A percentile compares a stretch with the other conserved stretches of the same genome.
phyloP scores from a whole-genome alignment of 92 coral and sea anemone genomes.

The Blastomussa wellsi region DNA sequence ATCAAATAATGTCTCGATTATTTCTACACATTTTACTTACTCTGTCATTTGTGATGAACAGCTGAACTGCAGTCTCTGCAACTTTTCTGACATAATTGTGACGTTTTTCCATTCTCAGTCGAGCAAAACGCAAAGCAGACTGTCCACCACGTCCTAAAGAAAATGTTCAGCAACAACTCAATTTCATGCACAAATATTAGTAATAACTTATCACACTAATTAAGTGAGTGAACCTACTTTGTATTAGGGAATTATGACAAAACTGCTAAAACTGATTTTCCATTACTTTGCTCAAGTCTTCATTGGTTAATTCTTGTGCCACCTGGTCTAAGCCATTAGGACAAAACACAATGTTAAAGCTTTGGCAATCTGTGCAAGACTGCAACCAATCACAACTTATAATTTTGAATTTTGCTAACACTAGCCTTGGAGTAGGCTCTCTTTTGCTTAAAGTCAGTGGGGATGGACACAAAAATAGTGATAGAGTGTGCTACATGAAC shows the following conservation, averaged over 20 bases:
- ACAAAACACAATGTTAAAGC: no score
- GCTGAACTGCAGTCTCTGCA: slow-evolving; percentile 95
- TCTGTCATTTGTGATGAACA: slow-evolving; percentile 87
- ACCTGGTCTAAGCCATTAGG: no score
- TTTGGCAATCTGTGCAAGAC: no score
- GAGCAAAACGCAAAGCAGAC: slow-evolving; percentile 99
- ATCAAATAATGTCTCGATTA: not conserved
- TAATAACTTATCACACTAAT: not conserved
- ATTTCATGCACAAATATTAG: not conserved
- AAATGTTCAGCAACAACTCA: not conserved
- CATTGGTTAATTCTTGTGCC: no score
- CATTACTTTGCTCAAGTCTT: no score
- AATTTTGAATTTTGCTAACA: no score
- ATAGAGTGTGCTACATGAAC: no score
- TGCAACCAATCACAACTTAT: no score
- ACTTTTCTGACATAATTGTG: slow-evolving; percentile 98
- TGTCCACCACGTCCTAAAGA: slow-evolving; percentile 96
- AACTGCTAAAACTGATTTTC: no score
- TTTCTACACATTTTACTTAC: slow-evolving; percentile 28
- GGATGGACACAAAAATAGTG: no score
- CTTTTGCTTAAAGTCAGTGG: no score
- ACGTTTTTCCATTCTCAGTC: slow-evolving; percentile 95
- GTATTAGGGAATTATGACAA: not conserved
- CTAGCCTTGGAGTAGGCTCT: no score
- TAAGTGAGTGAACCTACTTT: not conserved